A percentile compares a stretch with the other conserved stretches of the same genome.
Conservation (phyloP, 2,888 invertebrate species). For the Oxyteleia sp. region DNA sequence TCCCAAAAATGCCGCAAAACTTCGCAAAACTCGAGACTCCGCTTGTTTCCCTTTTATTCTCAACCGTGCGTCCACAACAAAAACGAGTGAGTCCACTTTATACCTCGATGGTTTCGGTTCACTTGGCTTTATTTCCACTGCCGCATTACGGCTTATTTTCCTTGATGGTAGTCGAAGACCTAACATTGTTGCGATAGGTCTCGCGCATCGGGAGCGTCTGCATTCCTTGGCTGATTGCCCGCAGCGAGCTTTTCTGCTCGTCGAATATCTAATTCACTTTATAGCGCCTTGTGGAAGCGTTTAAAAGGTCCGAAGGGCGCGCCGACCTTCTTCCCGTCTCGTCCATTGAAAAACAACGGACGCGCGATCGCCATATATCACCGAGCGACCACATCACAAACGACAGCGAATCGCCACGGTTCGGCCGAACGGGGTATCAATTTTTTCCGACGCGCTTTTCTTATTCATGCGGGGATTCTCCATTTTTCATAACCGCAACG, state of each 20-base stretch:
- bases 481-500: slow-evolving; percentile 15
- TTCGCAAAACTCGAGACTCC: background rate
- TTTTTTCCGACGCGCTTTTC: background rate
- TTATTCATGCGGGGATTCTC: background rate
- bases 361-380: slow-evolving; percentile 41
- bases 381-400: slow-evolving; percentile 16
- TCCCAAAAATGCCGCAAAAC: background rate
- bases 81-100: slow-evolving; percentile 45
- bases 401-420: slow-evolving; percentile 26
- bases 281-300: slow-evolving; percentile 67
- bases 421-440: background rate
- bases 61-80: background rate
- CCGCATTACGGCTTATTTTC: slow-evolving; percentile 76
- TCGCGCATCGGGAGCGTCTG: slow-evolving; percentile 81
- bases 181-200: slow-evolving; percentile 83
- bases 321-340: slow-evolving; percentile 76
- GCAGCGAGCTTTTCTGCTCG: slow-evolving; percentile 79
- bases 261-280: slow-evolving; percentile 82
- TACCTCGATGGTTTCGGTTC: slow-evolving; percentile 39
- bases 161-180: slow-evolving; percentile 76
- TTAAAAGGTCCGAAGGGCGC: slow-evolving; percentile 69
- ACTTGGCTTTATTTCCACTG: slow-evolving; percentile 68
- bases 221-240: slow-evolving; percentile 85
- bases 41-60: slow-evolving; percentile 2
- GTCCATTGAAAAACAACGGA: slow-evolving; percentile 70